phyloP scores from a whole-genome alignment of 2,888 invertebrate genomes.

The Lycophotia porphyrea region DNA sequence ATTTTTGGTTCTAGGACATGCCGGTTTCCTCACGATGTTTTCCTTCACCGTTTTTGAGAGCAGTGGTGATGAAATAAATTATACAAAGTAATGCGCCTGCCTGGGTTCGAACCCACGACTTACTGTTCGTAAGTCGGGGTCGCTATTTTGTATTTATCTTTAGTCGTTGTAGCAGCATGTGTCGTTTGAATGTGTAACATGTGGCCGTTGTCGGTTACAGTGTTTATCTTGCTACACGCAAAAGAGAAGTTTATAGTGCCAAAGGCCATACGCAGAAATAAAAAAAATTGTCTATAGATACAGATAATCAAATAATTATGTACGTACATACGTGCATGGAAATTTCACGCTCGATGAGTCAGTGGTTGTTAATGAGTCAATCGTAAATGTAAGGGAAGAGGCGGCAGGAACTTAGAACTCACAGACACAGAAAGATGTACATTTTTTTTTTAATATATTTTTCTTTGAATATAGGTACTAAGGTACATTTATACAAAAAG shows the following conservation, averaged over 20 bases:
- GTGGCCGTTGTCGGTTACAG: background rate
- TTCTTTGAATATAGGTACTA: background rate
- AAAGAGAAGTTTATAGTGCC: background rate
- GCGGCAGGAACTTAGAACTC: background rate
- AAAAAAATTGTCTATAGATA: background rate
- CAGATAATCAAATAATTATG: background rate
- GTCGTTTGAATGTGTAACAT: background rate
- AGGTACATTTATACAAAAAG: background rate
- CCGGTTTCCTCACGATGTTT: too few species aligned
- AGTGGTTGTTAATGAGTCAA: conserved; percentile 25
- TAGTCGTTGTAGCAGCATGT: background rate
- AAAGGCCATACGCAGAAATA: background rate
- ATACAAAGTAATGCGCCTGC: too few species aligned
- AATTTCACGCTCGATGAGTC: conserved; percentile 23
- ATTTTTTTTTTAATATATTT: background rate
- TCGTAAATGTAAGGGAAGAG: background rate
- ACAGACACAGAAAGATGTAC: background rate
- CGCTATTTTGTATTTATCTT: background rate
- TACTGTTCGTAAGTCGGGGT: too few species aligned
- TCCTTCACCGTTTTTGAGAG: too few species aligned
- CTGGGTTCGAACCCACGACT: too few species aligned
- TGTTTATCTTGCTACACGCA: background rate
- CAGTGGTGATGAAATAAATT: too few species aligned
- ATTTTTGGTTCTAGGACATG: too few species aligned
- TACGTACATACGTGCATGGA: background rate